Evolutionary conservation across 2,113 vertebrate species (phyloP), one percentile per base, ranked within the genome.

Genomic region (Ancistrus triradiatus): DNA sequence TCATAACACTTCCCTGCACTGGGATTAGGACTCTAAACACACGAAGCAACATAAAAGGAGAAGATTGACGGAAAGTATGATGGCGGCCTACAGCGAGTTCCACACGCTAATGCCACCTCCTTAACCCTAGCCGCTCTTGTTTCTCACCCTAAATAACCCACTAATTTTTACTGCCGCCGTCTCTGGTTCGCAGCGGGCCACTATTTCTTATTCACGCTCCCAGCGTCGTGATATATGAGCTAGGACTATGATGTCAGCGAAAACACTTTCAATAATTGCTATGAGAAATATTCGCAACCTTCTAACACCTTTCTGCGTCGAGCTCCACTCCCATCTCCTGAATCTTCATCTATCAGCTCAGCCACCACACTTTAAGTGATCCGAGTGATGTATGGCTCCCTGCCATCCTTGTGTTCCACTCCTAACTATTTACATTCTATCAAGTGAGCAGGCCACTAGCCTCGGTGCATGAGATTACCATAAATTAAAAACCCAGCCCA

Each of bases 211-310:
- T 86, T 74, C 77, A 83, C 79, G 86, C 84, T 85, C 82, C 83
- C 85, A 74, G 55, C 49, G 74, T 78, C 77, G 35, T 93, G 93
- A 96, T 92, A 91, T 92, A 94, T 89, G 86, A 88, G 79, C 83
- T 81, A 76, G 87, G 82, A 89, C 76, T 88, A 84, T 90, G 90
- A 92, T 93, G 92, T 94, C 93, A 93, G 86, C 76, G 85, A 88
- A 91, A 91, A 90, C 87, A 92, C 89, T 92, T 91, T 91, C 91
- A 92, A 91, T 95, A 95, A 97, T 93, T 93, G 91, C 91, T 88
- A 90, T 93, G 93, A 97, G 93, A 89, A 92, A 95, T 94, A 92
- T 88, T 89, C 84, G 87, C 87, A 91, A 87, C 91, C 91, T 90
- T 88, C 89, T 81, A 86, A 89, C 90, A 92, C 89, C 86, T 92